Conservation (phyloP, 2,888 invertebrate genomes). For the Xanthostigma xanthostigma region DNA sequence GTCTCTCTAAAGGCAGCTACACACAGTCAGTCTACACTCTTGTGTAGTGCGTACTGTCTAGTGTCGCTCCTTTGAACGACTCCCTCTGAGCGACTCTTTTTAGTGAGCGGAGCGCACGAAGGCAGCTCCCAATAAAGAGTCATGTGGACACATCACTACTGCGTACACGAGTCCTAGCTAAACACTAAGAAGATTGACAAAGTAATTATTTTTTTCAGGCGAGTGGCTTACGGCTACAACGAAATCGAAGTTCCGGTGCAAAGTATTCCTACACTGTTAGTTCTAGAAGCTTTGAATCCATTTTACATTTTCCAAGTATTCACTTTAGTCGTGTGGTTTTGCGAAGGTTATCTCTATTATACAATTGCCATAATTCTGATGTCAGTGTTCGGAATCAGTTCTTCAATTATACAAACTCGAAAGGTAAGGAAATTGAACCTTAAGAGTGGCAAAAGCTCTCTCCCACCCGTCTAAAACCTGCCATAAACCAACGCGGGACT, state of each 20-base stretch:
- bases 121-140: no score
- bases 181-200: neutral
- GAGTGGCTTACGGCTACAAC: slow-evolving; percentile 69
- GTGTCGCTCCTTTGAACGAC: no score
- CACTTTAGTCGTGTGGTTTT: slow-evolving; percentile 77
- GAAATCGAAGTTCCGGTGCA: slow-evolving; percentile 70
- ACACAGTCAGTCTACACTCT: no score
- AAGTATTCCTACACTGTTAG: slow-evolving; percentile 51
- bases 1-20: no score
- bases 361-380: slow-evolving; percentile 73
- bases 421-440: slow-evolving; percentile 36
- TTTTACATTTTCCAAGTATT: slow-evolving; percentile 93
- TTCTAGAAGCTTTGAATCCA: slow-evolving; percentile 78
- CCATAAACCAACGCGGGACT: no score
- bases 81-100: no score
- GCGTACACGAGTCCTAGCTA: neutral
- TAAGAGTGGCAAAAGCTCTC: no score
- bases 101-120: no score
- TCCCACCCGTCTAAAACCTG: no score
- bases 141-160: no score
- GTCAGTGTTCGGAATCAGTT: slow-evolving; percentile 70
- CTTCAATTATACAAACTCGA: slow-evolving; percentile 71
- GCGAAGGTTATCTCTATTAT: slow-evolving; percentile 81
- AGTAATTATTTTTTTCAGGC: slow-evolving; percentile 32
- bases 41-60: no score